Evolutionary conservation across 2,113 vertebrate species (phyloP).

Genomic region (Osmerus mordax): DNA sequence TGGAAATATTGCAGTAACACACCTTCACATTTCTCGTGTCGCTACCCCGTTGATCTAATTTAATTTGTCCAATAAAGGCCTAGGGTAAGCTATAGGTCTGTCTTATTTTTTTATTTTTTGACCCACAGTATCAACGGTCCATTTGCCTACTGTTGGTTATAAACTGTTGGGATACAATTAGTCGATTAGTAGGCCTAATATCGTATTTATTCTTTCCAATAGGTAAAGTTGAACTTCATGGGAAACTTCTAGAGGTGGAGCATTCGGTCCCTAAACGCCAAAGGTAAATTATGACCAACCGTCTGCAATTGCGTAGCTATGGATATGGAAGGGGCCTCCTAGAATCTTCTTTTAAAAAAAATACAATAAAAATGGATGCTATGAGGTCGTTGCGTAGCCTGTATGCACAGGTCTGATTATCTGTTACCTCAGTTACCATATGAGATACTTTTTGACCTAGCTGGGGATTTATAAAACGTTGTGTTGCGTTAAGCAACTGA

Average conservation of each 20-base stretch:
- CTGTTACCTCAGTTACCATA: too few relatives aligned
- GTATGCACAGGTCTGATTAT: too few relatives aligned
- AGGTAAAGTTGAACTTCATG: conserved; percentile 98
- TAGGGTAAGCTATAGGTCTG: too few relatives aligned
- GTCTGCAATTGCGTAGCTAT: background rate
- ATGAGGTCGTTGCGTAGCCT: too few relatives aligned
- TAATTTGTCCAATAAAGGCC: background rate
- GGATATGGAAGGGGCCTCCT: too few relatives aligned
- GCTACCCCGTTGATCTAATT: background rate
- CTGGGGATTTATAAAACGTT: background rate
- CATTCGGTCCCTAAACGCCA: conserved; percentile 96
- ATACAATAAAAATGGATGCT: too few relatives aligned
- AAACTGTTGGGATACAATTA: background rate
- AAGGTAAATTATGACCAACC: conserved; percentile 77
- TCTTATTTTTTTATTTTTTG: too few relatives aligned
- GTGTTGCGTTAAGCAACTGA: background rate
- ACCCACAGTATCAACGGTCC: background rate
- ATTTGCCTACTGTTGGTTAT: background rate
- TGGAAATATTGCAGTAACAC: background rate
- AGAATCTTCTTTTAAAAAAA: too few relatives aligned
- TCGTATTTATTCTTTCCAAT: conserved; percentile 47
- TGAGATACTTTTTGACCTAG: too few relatives aligned
- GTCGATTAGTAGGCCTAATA: conserved; percentile 22
- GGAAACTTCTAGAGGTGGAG: conserved; percentile 95
- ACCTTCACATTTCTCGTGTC: background rate